Evolutionary conservation across 2,797 vertebrate genomes (phyloP).

Genomic region (Hoplostethus atlanticus): DNA sequence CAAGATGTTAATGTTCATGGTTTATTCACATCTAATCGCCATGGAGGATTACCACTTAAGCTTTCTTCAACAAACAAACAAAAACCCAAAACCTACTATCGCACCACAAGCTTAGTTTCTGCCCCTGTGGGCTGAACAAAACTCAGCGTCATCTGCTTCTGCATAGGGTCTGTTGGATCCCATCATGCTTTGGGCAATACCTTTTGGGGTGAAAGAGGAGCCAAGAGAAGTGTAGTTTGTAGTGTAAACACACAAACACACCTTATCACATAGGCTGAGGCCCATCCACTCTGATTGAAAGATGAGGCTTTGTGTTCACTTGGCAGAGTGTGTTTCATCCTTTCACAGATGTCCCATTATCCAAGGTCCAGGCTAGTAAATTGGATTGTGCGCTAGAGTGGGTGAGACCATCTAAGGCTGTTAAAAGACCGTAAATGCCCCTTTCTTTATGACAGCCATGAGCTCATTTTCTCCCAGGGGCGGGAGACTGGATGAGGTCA

Average conservation of each 20-base stretch:
- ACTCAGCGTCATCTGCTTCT: background rate
- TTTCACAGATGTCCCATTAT: conserved; percentile 62
- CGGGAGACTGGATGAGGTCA: conserved; percentile 81
- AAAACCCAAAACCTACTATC: background rate
- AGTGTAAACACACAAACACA: conserved; percentile 22
- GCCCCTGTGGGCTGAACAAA: conserved; percentile 15
- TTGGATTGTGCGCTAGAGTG: conserved; percentile 65
- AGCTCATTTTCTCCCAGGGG: conserved; percentile 80
- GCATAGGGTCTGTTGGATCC: background rate
- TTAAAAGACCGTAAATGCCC: conserved; percentile 75
- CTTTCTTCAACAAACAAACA: conserved; percentile 13
- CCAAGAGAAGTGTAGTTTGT: background rate
- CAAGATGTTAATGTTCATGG: conserved; percentile 59
- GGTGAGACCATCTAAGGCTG: conserved; percentile 64
- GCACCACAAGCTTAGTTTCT: background rate
- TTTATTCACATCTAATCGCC: conserved; percentile 70
- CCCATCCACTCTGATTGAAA: conserved; percentile 21
- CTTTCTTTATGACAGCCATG: conserved; percentile 77
- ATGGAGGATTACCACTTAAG: conserved; percentile 28
- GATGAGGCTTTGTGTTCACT: conserved; percentile 19
- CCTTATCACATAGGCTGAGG: conserved; percentile 16
- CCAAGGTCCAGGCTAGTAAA: conserved; percentile 47
- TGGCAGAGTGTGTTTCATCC: conserved; percentile 36
- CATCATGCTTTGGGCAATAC: too few relatives aligned
- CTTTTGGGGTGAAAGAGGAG: background rate